Evolutionary conservation across 2,113 vertebrate species (phyloP).

Genomic region (Pongo pygmaeus): DNA sequence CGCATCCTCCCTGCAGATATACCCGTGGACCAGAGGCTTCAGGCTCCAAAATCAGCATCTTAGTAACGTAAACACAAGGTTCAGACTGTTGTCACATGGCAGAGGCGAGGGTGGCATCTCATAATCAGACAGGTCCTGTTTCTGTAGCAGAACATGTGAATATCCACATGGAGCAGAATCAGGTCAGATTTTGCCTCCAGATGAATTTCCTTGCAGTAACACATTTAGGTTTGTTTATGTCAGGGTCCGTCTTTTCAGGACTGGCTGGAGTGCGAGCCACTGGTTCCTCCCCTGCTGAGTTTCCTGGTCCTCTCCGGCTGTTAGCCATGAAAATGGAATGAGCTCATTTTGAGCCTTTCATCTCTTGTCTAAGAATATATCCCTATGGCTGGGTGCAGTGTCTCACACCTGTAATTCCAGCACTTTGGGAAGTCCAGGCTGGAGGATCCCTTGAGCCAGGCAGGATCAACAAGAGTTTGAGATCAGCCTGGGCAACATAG

Average conservation of each 20-base stretch:
- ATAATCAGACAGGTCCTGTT: background rate
- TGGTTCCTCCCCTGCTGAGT: background rate
- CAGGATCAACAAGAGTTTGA: too few relatives aligned
- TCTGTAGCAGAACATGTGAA: background rate
- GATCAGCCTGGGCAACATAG: too few relatives aligned
- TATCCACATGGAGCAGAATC: background rate
- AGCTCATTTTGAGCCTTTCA: slow-evolving; percentile 2
- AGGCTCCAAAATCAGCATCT: background rate
- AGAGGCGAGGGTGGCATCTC: background rate
- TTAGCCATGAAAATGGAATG: background rate
- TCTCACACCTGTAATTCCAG: too few relatives aligned
- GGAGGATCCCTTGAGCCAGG: too few relatives aligned
- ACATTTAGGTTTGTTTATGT: background rate
- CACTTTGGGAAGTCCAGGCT: too few relatives aligned
- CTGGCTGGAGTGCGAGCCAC: fast-evolving
- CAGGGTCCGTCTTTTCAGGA: background rate
- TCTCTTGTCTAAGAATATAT: background rate
- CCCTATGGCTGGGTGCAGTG: too few relatives aligned
- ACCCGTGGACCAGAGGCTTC: background rate
- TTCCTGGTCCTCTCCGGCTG: background rate
- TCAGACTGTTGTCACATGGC: background rate
- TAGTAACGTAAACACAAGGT: background rate
- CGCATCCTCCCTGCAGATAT: fast-evolving
- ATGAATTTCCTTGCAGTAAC: background rate
- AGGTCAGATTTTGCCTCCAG: background rate